A percentile compares a stretch with the other conserved stretches of the same genome.
Conservation (phyloP, 2,797 vertebrate species). For the Sebastes nivosus region DNA sequence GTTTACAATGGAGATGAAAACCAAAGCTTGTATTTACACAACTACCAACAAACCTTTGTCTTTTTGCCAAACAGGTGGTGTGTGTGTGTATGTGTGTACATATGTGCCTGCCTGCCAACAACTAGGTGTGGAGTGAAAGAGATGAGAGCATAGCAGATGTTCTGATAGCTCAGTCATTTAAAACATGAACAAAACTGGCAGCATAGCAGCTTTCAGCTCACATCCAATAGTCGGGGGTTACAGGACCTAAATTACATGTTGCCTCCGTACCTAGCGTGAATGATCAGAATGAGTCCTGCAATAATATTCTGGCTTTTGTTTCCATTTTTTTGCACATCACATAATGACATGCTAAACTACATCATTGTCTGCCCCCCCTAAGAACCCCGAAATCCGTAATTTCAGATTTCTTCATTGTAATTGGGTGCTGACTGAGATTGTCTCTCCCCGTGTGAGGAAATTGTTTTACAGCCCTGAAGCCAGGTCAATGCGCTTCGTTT, state of each 20-base stretch:
- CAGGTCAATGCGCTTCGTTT: slow-evolving; percentile 52
- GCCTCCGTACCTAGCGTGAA: slow-evolving; percentile 52
- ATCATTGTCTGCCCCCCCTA: slow-evolving; percentile 39
- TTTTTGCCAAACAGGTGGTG: slow-evolving; percentile 66
- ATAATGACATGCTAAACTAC: slow-evolving; percentile 67
- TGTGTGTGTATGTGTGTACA: slow-evolving; percentile 14
- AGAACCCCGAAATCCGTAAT: slow-evolving; percentile 39
- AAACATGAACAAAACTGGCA: slow-evolving; percentile 61
- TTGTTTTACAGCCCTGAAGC: slow-evolving; percentile 47
- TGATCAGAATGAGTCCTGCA: slow-evolving; percentile 60
- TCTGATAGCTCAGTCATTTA: slow-evolving; percentile 66
- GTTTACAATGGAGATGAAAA: slow-evolving; percentile 43
- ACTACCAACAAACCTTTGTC: slow-evolving; percentile 46
- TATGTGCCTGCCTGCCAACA: slow-evolving; percentile 52
- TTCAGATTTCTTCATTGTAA: slow-evolving; percentile 61
- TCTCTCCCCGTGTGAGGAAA: slow-evolving; percentile 60
- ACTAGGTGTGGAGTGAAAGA: slow-evolving; percentile 57
- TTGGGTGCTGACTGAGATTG: slow-evolving; percentile 60
- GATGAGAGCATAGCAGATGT: slow-evolving; percentile 72
- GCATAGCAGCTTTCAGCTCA: slow-evolving; percentile 51
- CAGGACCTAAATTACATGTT: slow-evolving; percentile 64
- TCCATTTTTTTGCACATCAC: slow-evolving; percentile 38
- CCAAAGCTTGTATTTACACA: slow-evolving; percentile 55
- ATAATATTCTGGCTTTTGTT: slow-evolving; percentile 64
- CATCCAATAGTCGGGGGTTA: slow-evolving; percentile 50